Conservation (phyloP, 2,888 invertebrate species). For the Macropis europaea region DNA sequence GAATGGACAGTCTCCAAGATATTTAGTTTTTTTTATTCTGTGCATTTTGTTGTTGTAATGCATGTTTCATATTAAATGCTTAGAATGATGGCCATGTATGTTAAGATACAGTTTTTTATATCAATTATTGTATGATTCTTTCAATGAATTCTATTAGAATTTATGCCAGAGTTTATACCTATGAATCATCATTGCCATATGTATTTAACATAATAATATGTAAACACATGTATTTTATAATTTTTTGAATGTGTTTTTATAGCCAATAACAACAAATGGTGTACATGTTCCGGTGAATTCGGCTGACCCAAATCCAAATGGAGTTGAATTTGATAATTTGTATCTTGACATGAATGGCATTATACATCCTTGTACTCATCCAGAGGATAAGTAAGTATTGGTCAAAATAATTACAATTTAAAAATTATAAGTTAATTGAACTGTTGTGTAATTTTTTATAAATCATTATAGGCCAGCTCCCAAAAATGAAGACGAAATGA, state of each 20-base stretch:
- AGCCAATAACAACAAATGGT: constrained; percentile 90
- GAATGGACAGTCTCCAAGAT: no score
- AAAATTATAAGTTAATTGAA: background rate
- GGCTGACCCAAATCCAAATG: constrained; percentile 96
- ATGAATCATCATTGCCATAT: background rate
- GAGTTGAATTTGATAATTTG: constrained; percentile 97
- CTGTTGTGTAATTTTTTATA: background rate
- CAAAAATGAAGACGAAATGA: constrained; percentile 99
- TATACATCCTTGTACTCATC: constrained; percentile 99
- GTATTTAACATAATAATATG: background rate
- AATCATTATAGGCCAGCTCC: constrained; percentile 88
- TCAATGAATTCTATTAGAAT: no score
- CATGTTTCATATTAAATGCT: no score
- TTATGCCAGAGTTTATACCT: no score
- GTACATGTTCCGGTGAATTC: constrained; percentile 89
- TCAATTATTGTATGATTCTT: no score
- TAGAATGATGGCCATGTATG: no score
- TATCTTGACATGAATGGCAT: constrained; percentile 99
- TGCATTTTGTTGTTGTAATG: no score
- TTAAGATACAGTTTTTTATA: no score
- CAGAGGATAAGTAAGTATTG: constrained; percentile 89
- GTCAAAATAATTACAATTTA: background rate
- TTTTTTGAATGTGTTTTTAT: constrained; percentile 66
- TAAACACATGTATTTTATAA: background rate
- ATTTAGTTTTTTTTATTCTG: no score